Percentiles rank a stretch among this genome's conserved stretches.
Evolutionary conservation across 2,797 vertebrate genomes (phyloP).

Genomic region (Fundulus diaphanus): DNA sequence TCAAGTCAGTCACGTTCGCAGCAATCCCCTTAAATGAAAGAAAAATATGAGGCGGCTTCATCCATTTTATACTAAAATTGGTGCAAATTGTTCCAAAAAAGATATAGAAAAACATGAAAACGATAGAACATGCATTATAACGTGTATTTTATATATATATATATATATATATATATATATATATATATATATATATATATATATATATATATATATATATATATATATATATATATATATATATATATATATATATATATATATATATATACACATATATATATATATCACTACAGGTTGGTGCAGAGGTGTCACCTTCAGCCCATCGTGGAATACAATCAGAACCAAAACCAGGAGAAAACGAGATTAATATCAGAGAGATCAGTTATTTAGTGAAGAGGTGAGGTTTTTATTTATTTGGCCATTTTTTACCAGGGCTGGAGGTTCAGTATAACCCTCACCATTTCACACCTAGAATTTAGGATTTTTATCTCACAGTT

Average conservation of each 20-base stretch:
- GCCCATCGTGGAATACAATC: too few species aligned
- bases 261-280: too few species aligned
- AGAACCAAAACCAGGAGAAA: background rate
- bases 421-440: background rate
- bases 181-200: too few species aligned
- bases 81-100: constrained; percentile 20
- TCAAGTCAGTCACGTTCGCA: constrained; percentile 17
- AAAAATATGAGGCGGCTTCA: background rate
- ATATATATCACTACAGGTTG: too few species aligned
- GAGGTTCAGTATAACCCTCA: constrained; percentile 5
- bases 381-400: background rate
- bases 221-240: too few species aligned
- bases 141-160: too few species aligned
- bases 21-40: constrained; percentile 10
- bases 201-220: too few species aligned
- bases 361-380: background rate
- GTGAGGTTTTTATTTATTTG: background rate
- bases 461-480: constrained; percentile 4
- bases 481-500: background rate
- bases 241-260: too few species aligned
- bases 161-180: too few species aligned
- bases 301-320: too few species aligned
- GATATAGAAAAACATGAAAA: background rate
- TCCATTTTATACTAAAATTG: constrained; percentile 27
- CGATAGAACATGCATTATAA: too few species aligned